Evolutionary conservation across 1,140 invertebrate genomes (phyloP), one percentile per base, ranked within the genome.

Genomic region (Copidosoma floridanum): DNA sequence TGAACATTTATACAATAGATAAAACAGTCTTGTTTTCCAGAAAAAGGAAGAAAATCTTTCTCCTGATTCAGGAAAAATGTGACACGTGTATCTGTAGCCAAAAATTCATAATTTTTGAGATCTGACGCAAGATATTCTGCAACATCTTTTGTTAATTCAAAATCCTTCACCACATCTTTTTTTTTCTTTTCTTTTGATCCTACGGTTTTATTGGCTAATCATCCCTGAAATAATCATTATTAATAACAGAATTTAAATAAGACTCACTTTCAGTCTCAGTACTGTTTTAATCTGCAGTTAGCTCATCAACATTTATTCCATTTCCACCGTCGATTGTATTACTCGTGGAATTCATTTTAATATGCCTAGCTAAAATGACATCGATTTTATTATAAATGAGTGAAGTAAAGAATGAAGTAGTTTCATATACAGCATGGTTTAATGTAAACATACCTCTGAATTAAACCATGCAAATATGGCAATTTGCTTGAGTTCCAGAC

Each of bases 151-250:
- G 67, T 59, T 56, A 72, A 53, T 47, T 68, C 69, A 64, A 73
- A 65, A 59, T 71, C 67, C 68, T 68, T 67, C 47, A 71, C 51
- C 61, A 74, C 51, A 40, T 71, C 69, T n/a, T n/a, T n/a, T n/a
- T n/a, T 53, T 70, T 65, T 26, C 71, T 57, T 11, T 71, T 64
- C 63, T 65, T 56, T 54, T 53, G 18, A 38, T 53, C 16, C 35
- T 37, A 53, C 40, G 27, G 35, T 40, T 53, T 53, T 53, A 53
- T 53, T 23, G 51, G 51, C 8, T 37, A 7, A 37, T 53, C 51
- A 38, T 12, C 27, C 40, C 51, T 2, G 40, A 23, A 6, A 29
- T 50, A 11, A 27, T 21, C 47, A 32, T 50, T 37, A 53, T 40
- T 37, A 23, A 20, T 53, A 35, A 38, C 35, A 53, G 51, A 37